A percentile compares a stretch with the other conserved stretches of the same genome.
These are phyloP conservation scores for Auanema freiburgensis DNA, from an alignment of 2,888 invertebrate genomes.

Conservation along the genomic window DNA sequence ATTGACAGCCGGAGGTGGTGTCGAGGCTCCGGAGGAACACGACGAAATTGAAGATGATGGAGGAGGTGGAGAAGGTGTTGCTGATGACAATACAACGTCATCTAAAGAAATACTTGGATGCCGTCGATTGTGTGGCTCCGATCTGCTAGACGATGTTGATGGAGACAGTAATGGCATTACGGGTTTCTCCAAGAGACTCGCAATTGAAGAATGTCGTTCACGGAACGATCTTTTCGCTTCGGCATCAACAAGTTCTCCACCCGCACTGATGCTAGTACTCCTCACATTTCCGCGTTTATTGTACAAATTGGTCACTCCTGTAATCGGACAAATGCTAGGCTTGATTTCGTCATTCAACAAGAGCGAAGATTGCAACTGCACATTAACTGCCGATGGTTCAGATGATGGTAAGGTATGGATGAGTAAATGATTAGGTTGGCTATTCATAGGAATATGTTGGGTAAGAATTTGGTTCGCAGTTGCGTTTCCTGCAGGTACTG, in stretches of 20 bases:
- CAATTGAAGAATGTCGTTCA: constrained; percentile 33
- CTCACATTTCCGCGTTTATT: not conserved
- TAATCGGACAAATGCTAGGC: no score
- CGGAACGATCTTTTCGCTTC: constrained; percentile 5
- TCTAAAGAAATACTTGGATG: no score
- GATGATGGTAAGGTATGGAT: not conserved
- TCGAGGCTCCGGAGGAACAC: no score
- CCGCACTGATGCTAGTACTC: not conserved
- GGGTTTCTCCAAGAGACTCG: constrained; percentile 29
- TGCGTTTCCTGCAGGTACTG: constrained; percentile 4
- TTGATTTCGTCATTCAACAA: no score
- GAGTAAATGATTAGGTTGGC: no score
- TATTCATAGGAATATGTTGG: no score
- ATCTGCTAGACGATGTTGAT: constrained; percentile 2
- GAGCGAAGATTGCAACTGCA: not conserved
- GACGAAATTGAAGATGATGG: no score
- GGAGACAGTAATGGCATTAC: constrained; percentile 12
- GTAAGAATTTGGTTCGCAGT: not conserved
- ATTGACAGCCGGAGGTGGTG: no score
- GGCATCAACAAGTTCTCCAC: not conserved
- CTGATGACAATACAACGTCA: no score
- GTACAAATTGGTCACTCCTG: no score
- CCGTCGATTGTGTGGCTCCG: no score
- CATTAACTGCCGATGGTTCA: not conserved
- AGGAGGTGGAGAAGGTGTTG: no score